phyloP scores from a whole-genome alignment of 2,797 vertebrate species.

The Philypnodon macrostomus region DNA sequence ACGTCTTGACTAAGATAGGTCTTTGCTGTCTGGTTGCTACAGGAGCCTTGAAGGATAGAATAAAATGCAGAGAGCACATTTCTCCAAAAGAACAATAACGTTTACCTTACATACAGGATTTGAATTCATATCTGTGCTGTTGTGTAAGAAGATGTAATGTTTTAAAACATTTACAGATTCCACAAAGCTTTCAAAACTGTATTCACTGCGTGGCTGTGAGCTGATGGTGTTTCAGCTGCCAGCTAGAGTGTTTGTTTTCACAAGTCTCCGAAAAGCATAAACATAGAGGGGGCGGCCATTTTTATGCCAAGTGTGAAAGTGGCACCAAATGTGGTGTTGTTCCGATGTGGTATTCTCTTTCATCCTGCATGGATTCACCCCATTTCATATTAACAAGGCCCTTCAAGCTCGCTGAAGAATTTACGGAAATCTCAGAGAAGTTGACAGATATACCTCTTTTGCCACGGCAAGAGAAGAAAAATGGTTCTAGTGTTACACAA shows the following conservation, averaged over 20 bases:
- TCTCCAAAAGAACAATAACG: no score
- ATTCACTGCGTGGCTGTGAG: slow-evolving; percentile 42
- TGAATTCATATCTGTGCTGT: no score
- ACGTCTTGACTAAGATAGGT: no score
- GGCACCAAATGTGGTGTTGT: slow-evolving; percentile 45
- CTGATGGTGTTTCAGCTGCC: slow-evolving; percentile 43
- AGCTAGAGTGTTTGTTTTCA: slow-evolving; percentile 70
- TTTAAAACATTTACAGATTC: slow-evolving; percentile 35
- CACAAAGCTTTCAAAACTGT: slow-evolving; percentile 41
- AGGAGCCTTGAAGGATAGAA: no score
- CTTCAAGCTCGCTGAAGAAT: slow-evolving; percentile 50
- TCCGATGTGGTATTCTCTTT: slow-evolving; percentile 60
- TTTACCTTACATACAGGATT: no score
- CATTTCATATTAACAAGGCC: slow-evolving; percentile 62
- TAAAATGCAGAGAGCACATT: no score
- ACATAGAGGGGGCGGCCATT: slow-evolving; percentile 50
- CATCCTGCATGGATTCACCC: slow-evolving; percentile 65
- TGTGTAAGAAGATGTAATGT: no score
- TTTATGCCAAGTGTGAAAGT: slow-evolving; percentile 56
- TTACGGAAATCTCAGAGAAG: slow-evolving; percentile 38
- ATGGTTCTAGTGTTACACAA: slow-evolving; percentile 46
- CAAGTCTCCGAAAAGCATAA: slow-evolving; percentile 60
- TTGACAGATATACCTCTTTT: slow-evolving; percentile 62
- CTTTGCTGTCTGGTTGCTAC: no score
- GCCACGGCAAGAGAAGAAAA: slow-evolving; percentile 24